Percentiles rank a stretch among this genome's conserved stretches.
Conservation (phyloP, 2,888 invertebrate species). For the Candidula unifasciata region DNA sequence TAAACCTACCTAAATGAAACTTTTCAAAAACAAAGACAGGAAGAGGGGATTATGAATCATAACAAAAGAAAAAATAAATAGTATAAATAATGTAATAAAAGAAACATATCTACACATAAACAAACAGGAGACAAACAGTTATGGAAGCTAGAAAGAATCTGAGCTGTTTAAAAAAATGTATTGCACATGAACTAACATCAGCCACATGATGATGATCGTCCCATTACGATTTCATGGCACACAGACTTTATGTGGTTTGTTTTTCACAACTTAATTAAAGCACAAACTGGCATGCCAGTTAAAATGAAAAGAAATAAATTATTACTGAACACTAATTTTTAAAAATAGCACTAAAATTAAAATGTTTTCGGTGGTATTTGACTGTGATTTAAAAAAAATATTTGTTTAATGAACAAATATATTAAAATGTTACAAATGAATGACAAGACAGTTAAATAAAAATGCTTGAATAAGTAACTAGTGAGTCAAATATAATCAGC, state of each 20-base stretch:
- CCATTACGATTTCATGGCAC: no score
- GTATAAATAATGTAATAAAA: not conserved
- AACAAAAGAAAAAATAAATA: no score
- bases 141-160: not conserved
- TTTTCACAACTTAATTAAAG: not conserved
- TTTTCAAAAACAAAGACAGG: no score
- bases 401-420: not conserved
- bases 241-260: no score
- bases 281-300: no score
- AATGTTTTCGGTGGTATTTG: no score
- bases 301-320: not conserved
- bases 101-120: not conserved
- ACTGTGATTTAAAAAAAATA: not conserved
- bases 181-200: conserved; percentile 12
- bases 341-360: no score
- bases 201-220: not conserved
- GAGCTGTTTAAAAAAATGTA: not conserved
- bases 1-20: no score
- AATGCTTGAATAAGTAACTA: not conserved
- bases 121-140: not conserved
- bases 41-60: no score
- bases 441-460: not conserved
- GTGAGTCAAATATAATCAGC: not conserved
- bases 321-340: not conserved
- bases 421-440: not conserved